These are phyloP conservation scores for Chironomus striatipennis DNA, from an alignment of 1,140 invertebrate species.

Conservation along the genomic window DNA sequence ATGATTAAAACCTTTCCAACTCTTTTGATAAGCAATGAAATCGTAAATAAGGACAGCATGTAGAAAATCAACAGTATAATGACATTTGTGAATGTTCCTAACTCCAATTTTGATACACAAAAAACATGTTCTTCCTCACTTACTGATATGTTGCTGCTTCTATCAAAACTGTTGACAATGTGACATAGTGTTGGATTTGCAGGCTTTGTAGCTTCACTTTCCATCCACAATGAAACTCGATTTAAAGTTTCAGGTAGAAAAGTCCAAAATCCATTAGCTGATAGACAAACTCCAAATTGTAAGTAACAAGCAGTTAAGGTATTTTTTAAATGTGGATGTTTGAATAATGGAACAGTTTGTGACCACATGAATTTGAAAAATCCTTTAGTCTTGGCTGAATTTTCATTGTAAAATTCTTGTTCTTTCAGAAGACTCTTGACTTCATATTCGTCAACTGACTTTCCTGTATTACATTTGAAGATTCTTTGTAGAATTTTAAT, in stretches of 20 bases:
- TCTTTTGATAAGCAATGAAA: constrained; percentile 27
- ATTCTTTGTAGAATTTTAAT: constrained; percentile 35
- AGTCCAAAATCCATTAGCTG: constrained; percentile 45
- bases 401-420: neutral
- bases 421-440: neutral
- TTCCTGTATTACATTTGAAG: constrained; percentile 45
- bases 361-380: constrained; percentile 28
- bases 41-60: neutral
- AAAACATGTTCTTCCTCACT: neutral
- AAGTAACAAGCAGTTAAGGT: constrained; percentile 41
- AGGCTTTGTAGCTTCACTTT: constrained; percentile 24
- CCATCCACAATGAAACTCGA: constrained; percentile 36
- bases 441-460: constrained; percentile 31
- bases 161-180: constrained; percentile 24
- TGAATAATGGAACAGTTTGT: constrained; percentile 30
- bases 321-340: constrained; percentile 34
- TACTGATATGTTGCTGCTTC: neutral
- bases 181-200: constrained; percentile 30
- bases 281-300: constrained; percentile 43
- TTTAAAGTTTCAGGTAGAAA: constrained; percentile 47
- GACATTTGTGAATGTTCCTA: neutral
- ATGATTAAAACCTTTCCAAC: constrained; percentile 20
- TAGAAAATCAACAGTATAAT: neutral
- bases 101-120: neutral
- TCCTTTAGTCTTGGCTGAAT: neutral